Conservation (phyloP, 2,888 invertebrate species). For the Pelosia muscerda region DNA sequence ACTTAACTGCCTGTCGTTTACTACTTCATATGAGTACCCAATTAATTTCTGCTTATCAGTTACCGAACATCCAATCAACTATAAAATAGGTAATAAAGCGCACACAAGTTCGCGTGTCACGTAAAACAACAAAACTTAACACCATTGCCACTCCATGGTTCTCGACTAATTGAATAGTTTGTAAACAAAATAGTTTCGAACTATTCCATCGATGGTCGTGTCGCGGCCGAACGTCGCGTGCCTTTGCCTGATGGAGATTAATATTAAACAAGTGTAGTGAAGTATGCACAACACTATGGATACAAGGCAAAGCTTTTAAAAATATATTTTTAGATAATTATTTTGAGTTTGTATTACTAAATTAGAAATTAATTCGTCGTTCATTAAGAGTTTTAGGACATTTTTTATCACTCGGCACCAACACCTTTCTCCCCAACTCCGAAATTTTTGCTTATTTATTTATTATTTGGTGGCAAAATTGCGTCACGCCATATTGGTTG, state of each 20-base stretch:
- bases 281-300: slow-evolving; percentile 36
- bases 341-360: not conserved
- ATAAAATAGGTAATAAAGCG: slow-evolving; percentile 18
- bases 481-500: slow-evolving; percentile 8
- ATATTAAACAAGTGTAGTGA: slow-evolving; percentile 52
- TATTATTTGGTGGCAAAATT: not conserved
- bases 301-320: slow-evolving; percentile 62
- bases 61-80: slow-evolving; percentile 18
- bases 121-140: slow-evolving; percentile 53
- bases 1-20: not conserved
- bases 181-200: slow-evolving; percentile 68
- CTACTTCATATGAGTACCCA: not conserved
- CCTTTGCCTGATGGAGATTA: slow-evolving; percentile 61
- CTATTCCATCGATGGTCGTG: slow-evolving; percentile 46
- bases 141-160: slow-evolving; percentile 49
- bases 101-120: slow-evolving; percentile 45
- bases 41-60: slow-evolving; percentile 19
- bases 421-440: not conserved
- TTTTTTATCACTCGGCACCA: too few relatives aligned
- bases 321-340: slow-evolving; percentile 9
- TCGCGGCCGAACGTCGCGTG: slow-evolving; percentile 45
- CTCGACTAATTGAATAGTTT: slow-evolving; percentile 68
- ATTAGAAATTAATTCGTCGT: not conserved
- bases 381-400: not conserved
- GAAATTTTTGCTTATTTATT: not conserved